Evolutionary conservation across 2,888 invertebrate species (phyloP), one percentile per base, ranked within the genome.

Genomic region (Drosophila lutescens): DNA sequence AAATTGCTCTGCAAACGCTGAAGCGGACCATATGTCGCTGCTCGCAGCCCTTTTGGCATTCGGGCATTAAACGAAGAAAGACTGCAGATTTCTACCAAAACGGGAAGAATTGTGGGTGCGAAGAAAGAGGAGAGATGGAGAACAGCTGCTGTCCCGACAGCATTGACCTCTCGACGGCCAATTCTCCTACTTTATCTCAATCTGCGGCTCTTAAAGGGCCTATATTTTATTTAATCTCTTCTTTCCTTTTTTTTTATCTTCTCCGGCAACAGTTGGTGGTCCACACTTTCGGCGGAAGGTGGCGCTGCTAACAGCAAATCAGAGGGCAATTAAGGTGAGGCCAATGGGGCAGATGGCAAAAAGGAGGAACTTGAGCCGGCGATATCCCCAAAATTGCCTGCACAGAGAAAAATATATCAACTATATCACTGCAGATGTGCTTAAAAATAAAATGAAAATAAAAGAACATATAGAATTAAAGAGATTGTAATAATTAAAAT

Each of bases 101-200:
- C 17, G 2, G 2, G 26, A 23, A 40, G 67, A 53, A 32, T 66
- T 38, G 65, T 51, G 66, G 65, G 66, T 38, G 65, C 12, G 60
- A 32, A 41, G 47, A 60, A 32, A 34, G 47, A 40, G 58, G 32
- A 46, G 58, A 17, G 54, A 58, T 44, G 30, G 36, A n/a, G 46
- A 58, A 55, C 73, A 67, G 60, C 76, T 55, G 65, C 47, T 56
- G 66, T 46, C 66, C 59, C 53, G 82, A 87, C 82, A 85, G 79
- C 85, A 73, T 66, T 83, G 88, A 83, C 82, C 82, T 76, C 82
- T 77, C 75, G 53, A 69, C 30, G 49, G 81, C 76, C 70, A 79
- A 77, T 79, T 72, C 69, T 43, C 53, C 59, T 20, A 36, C 47
- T 47, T 62, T 32, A 30, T 63, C 62, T 63, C 26, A 62, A 63